Evolutionary conservation across 2,888 invertebrate species (phyloP).

Genomic region (Megastigmus dorsalis): DNA sequence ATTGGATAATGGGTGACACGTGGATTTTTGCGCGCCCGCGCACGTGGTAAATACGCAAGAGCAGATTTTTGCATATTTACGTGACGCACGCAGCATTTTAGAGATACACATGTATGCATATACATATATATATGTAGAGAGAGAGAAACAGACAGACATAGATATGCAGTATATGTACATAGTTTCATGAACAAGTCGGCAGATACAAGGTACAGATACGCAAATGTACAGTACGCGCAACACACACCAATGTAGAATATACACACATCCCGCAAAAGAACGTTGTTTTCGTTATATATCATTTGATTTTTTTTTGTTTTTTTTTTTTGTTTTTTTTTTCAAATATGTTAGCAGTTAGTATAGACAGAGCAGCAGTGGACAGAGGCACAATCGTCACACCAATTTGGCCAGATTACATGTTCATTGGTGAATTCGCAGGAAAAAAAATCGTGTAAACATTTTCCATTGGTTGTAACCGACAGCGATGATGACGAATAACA

Average conservation of each 20-base stretch:
- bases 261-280: constrained; percentile 10
- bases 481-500: neutral
- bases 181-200: constrained; percentile 28
- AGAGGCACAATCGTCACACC: constrained; percentile 74
- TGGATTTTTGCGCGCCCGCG: constrained; percentile 43
- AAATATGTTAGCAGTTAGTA: constrained; percentile 61
- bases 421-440: constrained; percentile 16
- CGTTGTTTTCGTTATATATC: constrained; percentile 25
- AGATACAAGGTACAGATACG: constrained; percentile 22
- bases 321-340: constrained; percentile 5
- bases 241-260: constrained; percentile 41
- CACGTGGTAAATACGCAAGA: constrained; percentile 32
- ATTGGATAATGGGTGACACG: constrained; percentile 15
- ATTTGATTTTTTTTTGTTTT: constrained; percentile 4
- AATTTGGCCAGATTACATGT: constrained; percentile 55
- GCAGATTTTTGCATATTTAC: constrained; percentile 32
- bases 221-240: constrained; percentile 14
- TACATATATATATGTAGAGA: too few species aligned
- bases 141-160: neutral
- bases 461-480: neutral
- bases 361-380: constrained; percentile 73
- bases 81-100: constrained; percentile 31
- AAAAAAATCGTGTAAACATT: constrained; percentile 29
- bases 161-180: constrained; percentile 18
- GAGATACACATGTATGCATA: neutral